Evolutionary conservation across 2,113 vertebrate species (phyloP), one percentile per base, ranked within the genome.

Genomic region (Cervus canadensis): DNA sequence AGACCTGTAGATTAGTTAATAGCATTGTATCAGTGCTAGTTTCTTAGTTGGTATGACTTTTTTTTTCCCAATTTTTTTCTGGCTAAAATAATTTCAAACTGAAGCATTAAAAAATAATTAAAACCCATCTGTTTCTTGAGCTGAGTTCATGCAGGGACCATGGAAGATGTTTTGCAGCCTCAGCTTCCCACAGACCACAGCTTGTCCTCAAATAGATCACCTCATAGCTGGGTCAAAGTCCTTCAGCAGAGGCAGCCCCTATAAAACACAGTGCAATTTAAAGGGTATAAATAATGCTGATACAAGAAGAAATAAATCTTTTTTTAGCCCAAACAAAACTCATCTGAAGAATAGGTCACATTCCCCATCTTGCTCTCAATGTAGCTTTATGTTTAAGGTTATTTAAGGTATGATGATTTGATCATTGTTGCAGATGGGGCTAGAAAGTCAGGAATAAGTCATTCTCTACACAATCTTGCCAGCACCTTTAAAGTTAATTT

Each of bases 281-380:
- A 84, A 98, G 87, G 4, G 94, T 67, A 7, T 97, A 97, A 98
- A 97, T 91, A 96, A 96, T 33, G 16, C 48, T n/a, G 28, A 67
- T 48, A 40, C 60, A 89, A 93, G 91, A 97, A 92, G 94, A 98
- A 95, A 98, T 95, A 97, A 97, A 97, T 64, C 43, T 87, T 36
- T 54, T n/a, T 95, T 96, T 95, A 96, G 97, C 54, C 91, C 95
- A 98, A 60, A 98, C 87, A 94, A 98, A 98, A 97, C 93, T 91
- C 50, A 60, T 82, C 74, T 2, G 62, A 97, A 94, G 59, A 96
- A 90, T 40, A 97, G 64, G 89, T 93, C 76, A 94, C 79, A 67
- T 81, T 36, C 60, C 14, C 21, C 6, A 25, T 87, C 23, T 40
- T 13, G 2, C 12, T 87, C 3, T 50, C 83, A 86, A 3, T 3